Percentiles rank a stretch among this genome's conserved stretches.
phyloP scores from a whole-genome alignment of 2,888 invertebrate genomes.

The Cremastobaeus sp. region DNA sequence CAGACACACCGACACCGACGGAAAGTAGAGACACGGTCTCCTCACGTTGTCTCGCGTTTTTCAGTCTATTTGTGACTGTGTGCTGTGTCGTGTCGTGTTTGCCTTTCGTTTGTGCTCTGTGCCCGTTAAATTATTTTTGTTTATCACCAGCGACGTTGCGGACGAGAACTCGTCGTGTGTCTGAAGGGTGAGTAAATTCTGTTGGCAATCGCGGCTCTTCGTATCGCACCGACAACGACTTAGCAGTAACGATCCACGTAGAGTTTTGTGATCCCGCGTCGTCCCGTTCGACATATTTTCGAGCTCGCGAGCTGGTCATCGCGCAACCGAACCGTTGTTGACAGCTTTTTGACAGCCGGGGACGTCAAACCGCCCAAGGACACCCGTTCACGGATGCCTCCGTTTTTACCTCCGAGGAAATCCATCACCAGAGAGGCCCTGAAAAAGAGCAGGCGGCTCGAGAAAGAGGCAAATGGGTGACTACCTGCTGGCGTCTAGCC shows the following conservation, averaged over 20 bases:
- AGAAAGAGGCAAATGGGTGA: slow-evolving; percentile 20
- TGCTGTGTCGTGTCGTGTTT: slow-evolving; percentile 48
- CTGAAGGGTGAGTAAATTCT: slow-evolving; percentile 37
- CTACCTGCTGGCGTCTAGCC: slow-evolving; percentile 55
- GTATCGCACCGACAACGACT: neutral
- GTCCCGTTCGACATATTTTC: slow-evolving; percentile 18
- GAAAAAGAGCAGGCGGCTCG: neutral
- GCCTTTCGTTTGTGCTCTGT: slow-evolving; percentile 29
- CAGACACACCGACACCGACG: slow-evolving; percentile 3
- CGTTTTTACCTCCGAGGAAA: neutral
- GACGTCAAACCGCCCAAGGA: too few relatives aligned
- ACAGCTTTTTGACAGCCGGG: too few relatives aligned
- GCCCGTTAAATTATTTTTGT: slow-evolving; percentile 14
- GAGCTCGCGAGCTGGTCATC: neutral
- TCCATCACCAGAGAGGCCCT: neutral
- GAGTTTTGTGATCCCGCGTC: slow-evolving; percentile 32
- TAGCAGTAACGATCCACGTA: slow-evolving; percentile 34
- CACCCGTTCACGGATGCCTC: neutral
- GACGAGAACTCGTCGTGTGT: neutral
- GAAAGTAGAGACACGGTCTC: too few relatives aligned
- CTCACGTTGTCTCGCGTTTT: slow-evolving; percentile 44
- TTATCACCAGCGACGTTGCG: slow-evolving; percentile 11
- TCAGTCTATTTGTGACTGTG: slow-evolving; percentile 55
- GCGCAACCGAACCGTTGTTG: too few relatives aligned
- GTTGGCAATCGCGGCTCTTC: slow-evolving; percentile 2